A percentile compares a stretch with the other conserved stretches of the same genome.
These are phyloP conservation scores for Rhagologus leucostigma DNA, from an alignment of 2,113 vertebrate species.

Conservation along the genomic window DNA sequence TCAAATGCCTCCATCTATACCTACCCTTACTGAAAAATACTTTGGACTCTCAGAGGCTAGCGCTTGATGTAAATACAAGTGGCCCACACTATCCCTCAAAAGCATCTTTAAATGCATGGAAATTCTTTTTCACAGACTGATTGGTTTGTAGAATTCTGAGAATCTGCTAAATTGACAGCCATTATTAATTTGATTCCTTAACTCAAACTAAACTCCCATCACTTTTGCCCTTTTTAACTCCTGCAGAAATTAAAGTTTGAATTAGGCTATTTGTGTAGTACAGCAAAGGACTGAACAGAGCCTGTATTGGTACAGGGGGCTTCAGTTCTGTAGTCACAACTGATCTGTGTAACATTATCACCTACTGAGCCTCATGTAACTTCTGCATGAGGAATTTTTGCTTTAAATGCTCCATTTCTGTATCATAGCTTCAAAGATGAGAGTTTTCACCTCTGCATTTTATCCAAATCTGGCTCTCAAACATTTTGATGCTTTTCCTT, in stretches of 20 bases:
- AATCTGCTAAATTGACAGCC: neutral
- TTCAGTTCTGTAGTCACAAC: neutral
- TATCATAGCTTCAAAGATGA: neutral
- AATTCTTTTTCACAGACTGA: neutral
- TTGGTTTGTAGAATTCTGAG: neutral
- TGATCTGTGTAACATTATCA: neutral
- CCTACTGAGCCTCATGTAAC: neutral
- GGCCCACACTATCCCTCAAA: neutral
- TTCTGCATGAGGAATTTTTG: neutral
- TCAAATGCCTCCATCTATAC: neutral
- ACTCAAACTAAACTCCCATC: neutral
- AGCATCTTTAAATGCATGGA: neutral
- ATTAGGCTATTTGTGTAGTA: neutral
- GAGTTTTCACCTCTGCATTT: neutral
- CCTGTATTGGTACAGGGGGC: neutral
- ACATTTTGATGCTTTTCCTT: neutral
- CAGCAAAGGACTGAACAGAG: neutral
- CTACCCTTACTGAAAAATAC: neutral
- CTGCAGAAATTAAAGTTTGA: neutral
- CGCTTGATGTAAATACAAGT: neutral
- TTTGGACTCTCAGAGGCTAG: neutral
- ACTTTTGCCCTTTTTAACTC: neutral
- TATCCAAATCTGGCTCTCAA: neutral
- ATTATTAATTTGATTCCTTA: neutral
- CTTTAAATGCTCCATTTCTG: neutral